Base-by-base conservation (phyloP, 2,113 vertebrate genomes). In the Cyanistes caeruleus region DNA sequence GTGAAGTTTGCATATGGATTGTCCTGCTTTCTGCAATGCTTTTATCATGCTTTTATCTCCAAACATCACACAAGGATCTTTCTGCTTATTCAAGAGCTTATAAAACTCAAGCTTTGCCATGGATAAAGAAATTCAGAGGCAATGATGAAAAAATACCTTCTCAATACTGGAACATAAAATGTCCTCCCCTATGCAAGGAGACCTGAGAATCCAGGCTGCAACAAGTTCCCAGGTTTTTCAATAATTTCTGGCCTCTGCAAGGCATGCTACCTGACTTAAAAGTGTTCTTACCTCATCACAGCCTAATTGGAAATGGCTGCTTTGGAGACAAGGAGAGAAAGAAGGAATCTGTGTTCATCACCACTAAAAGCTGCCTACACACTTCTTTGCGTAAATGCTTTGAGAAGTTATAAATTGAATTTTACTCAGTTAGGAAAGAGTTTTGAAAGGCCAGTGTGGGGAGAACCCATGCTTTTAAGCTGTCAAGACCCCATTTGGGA, bases 401-500 rank as follows among this genome's bases (percentile, higher is more conserved):
- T 11, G 27, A 46, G 24, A 37, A 84, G 14, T 37, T 31, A 30
- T 15, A 72, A 58, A 85, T 0, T 62, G 12, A 43, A 33, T 44
- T 78, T 59, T 44, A 49, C 44, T 68, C 37, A 43, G 28, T 9
- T 65, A 31, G 19, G 22, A 21, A 27, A 86, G 8, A 76, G 30
- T 31, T 75, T 28, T 28, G 10, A 79, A 76, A 39, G 31, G 52
- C 5, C 33, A 41, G 0, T 0, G 5, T 11, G 11, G 31, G 13
- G 25, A 4, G 23, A n/a, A 30, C 17, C 7, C 4, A 1, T 24
- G 41, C 5, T 58, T 80, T 82, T 28, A 48, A 67, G 20, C 5
- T 67, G 28, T 14, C 11, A 82, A 48, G 63, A 56, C 10, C 25
- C 21, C 0, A 0, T 31, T 10, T n/a, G 28, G 28, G 25, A 85